Evolutionary conservation across 2,888 invertebrate species (phyloP), one percentile per base, ranked within the genome.

Genomic region (Willowsia nigromaculata): DNA sequence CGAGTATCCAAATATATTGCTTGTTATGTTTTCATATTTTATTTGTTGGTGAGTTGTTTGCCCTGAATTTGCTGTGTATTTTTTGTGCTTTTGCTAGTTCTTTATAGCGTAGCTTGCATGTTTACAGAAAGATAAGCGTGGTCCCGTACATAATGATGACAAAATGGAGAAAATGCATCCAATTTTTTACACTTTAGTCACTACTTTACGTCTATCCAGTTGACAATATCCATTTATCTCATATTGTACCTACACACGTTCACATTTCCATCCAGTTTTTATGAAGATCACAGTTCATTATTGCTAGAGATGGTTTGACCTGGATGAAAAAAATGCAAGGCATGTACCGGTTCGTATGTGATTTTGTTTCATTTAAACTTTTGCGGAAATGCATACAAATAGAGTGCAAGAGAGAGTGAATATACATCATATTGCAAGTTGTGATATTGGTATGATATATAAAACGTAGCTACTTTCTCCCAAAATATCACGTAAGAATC

Each of bases 81-180:
- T 33, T 65, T 65, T 65, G n/a, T 18, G 33, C 37, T 56, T 18
- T 56, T 25, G 25, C 56, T 53, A 7, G 18, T 56, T 53, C 56
- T 78, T 30, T 53, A 22, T 53, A 78, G 43, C 53, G 22, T 50
- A 37, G 56, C 84, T 40, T 43, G 84, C 65, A 85, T 85, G 85
- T 78, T 85, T 74, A 74, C 74, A 74, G 27, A 53, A 27, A 74
- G 84, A 85, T 85, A 85, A 85, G 74, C 50, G 7, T 13, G n/a
- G 18, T 30, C 50, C 56, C 68, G 13, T 50, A 80, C 30, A 33
- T 86, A 80, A 86, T 86, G 86, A 86, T 86, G 86, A 86, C 86
- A 86, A 86, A 86, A 50, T 68, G 68, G 80, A 50, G 76, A 62
- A 65, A 78, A 50, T 86, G 86, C 80, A 85, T 53, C 56, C 59